Evolutionary conservation across 2,797 vertebrate species (phyloP), one percentile per base, ranked within the genome.

Genomic region (Mastacembelus armatus): DNA sequence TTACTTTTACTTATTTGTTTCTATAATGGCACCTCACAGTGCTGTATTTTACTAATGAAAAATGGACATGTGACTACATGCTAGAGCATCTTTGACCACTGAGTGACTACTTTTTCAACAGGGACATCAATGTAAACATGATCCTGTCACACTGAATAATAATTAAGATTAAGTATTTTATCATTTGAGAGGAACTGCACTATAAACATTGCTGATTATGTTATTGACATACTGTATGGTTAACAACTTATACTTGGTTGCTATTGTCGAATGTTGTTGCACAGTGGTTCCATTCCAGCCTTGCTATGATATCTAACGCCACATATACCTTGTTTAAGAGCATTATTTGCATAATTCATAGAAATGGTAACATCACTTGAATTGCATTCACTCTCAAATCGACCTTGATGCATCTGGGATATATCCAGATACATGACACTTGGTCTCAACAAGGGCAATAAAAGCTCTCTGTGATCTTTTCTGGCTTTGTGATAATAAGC

Each of bases 381-480:
- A 56, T 12, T 57, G 16, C 36, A 10, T 36, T 59, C 9, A 15
- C 39, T 58, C 35, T 62, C 21, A 61, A 75, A 69, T 64, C 30
- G 52, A 21, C 49, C 3, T 0, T 32, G 30, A 67, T 62, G 32
- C 21, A 51, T 9, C 59, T 24, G 43, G 33, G 55, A 32, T 79
- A 68, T 77, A 64, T 65, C 22, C 67, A 19, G 51, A 77, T 42
- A 40, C 15, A 60, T 64, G 35, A 35, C 33, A 65, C 29, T 59
- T 48, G 33, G 45, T 60, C 51, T 44, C 30, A 64, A 48, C 19
- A 64, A 65, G 35, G 21, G 32, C 51, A 67, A 8, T 74, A 71
- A 81, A 73, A 55, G 63, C 39, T 35, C 30, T 67, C 27, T 63
- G 22, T 68, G 50, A 45, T 78, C 55, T 82, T 72, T 60, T 56